Evolutionary conservation across 2,797 vertebrate genomes (phyloP).

Genomic region (Ambastaia sidthimunki): DNA sequence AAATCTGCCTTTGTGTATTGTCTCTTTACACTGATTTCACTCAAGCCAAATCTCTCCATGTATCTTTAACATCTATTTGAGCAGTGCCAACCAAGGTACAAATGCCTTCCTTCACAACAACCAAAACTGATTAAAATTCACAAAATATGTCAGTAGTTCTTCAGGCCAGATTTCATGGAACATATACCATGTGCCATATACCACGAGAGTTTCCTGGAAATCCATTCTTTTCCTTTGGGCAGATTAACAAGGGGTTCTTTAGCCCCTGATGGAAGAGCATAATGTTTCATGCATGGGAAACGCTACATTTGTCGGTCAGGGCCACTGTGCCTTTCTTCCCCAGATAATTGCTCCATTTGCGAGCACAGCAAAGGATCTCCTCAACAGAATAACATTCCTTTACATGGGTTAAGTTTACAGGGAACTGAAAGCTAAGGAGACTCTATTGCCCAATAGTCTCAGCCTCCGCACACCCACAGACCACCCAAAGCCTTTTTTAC

Average conservation of each 20-base stretch:
- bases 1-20: conserved; percentile 9
- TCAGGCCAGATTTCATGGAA: conserved; percentile 76
- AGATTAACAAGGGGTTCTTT: conserved; percentile 80
- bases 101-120: conserved; percentile 61
- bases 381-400: conserved; percentile 62
- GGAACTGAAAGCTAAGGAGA: conserved; percentile 4
- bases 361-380: conserved; percentile 72
- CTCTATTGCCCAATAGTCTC: not conserved
- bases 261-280: conserved; percentile 76
- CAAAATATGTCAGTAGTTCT: conserved; percentile 67
- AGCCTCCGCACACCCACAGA: not conserved
- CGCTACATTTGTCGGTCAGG: conserved; percentile 79
- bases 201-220: conserved; percentile 54
- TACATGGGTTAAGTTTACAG: conserved; percentile 41
- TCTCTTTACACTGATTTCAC: conserved; percentile 28
- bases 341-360: conserved; percentile 75
- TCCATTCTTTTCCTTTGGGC: conserved; percentile 49
- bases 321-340: conserved; percentile 75
- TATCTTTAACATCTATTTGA: conserved; percentile 31
- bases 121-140: conserved; percentile 63
- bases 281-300: conserved; percentile 77
- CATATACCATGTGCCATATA: conserved; percentile 63
- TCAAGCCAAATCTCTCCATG: conserved; percentile 12
- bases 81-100: conserved; percentile 56
- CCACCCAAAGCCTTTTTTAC: not conserved